Evolutionary conservation across 2,888 invertebrate genomes (phyloP), one percentile per base, ranked within the genome.

Genomic region (Cyclophora albipunctata): DNA sequence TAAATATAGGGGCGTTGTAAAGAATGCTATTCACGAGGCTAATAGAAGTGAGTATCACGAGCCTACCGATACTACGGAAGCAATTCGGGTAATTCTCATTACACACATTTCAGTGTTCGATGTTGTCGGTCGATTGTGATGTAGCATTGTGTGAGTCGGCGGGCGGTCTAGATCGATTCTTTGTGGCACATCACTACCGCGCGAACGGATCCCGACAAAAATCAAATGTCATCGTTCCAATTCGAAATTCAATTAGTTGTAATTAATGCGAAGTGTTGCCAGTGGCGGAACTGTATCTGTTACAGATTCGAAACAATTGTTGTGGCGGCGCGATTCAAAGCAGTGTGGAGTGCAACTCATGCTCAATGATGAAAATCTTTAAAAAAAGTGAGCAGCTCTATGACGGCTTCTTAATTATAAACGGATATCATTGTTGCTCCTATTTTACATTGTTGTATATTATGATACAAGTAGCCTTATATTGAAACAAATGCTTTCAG

Each of bases 241-340:
- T 91, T 90, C 90, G 87, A 91, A 91, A 90, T 90, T 90, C 90
- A 91, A 91, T 90, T 90, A 90, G 83, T 74, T 84, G 89, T 90
- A 91, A 91, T 91, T 91, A 91, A 89, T 85, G 79, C 81, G 78
- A 75, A 70, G 78, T 77, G 78, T 73, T 79, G 50, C 71, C 82
- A 79, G 81, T 82, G 81, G 82, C 86, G 81, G 79, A 73, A 74
- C 77, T 73, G 71, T 74, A 73, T 72, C 74, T 81, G 77, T 78
- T 79, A 79, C 76, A 72, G 77, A 81, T 81, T 79, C 70, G 81
- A 78, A 84, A 88, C 87, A 88, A 88, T 84, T 64, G 70, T 60
- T 69, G 66, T 64, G 80, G 70, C 82, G 79, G 81, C 70, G 81
- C 70, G 73, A 66, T 57, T 75, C 78, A 74, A 83, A 81, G 79